Evolutionary conservation across 30 jellyfish, hydroid and myxozoan species (phyloP), one percentile per base, ranked within the genome.

Genomic region (Hydractinia echinata): DNA sequence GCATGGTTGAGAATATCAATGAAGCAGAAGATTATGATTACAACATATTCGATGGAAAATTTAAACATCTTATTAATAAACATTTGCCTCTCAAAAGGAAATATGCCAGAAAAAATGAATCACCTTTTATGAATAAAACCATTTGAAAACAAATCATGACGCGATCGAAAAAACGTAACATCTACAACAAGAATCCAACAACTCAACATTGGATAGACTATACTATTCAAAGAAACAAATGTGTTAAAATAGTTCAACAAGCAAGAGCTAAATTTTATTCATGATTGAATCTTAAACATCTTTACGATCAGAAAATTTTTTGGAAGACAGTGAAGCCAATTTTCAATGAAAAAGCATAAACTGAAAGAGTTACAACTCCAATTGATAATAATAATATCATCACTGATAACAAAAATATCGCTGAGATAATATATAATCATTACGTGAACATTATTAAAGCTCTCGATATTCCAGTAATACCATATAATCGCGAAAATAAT

Each of bases 361-460:
- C 68, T 56, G 68, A 56, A 56, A 56, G n/a, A 56, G n/a, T n/a
- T n/a, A n/a, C n/a, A n/a, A n/a, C n/a, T n/a, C n/a, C n/a, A n/a
- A n/a, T n/a, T n/a, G n/a, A n/a, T n/a, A n/a, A n/a, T n/a, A 56
- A n/a, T 56, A 56, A 56, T 56, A n/a, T 56, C n/a, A 56, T 56
- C n/a, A 56, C 68, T n/a, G 68, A n/a, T 56, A 56, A 56, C 10
- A 56, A 56, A 56, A 56, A 56, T 56, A 56, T 56, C 68, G 68
- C 68, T 56, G 68, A 56, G 68, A 56, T 56, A 56, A 56, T 56
- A n/a, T 9, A 56, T 56, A n/a, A n/a, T 56, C 68, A 56, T 56
- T 56, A 56, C 68, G 68, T n/a, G 68, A 56, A 56, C 68, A 56
- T 56, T 56, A n/a, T n/a, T n/a, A n/a, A n/a, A n/a, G 68, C 68